Base-by-base conservation (phyloP, 1,140 invertebrate species). In the Drosophila jambulina region DNA sequence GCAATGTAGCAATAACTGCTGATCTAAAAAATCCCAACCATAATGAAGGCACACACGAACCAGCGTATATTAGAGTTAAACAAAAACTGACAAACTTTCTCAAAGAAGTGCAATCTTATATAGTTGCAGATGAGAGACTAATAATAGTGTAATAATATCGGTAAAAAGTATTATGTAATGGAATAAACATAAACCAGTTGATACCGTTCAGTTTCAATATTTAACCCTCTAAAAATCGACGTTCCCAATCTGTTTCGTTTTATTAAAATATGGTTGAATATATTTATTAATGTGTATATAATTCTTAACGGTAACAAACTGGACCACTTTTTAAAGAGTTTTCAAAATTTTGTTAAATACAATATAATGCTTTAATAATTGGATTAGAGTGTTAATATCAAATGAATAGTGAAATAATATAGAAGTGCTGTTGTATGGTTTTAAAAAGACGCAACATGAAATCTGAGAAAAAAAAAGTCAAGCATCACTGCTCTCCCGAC, bases 1-100 rank as follows among this genome's bases (percentile, higher is more conserved):
- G 27, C 42, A 32, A 59, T 49, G 56, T 68, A 75, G 70, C 76
- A 76, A 81, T 91, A 88, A 92, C 91, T 92, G 91, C 91, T 92
- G 91, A 91, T 92, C 91, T 91, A 92, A 92, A 92, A 92, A 92
- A 92, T 92, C 91, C 91, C 91, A 92, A 91, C 91, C 79, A 92
- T 91, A 91, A 92, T 91, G 77, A 72, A 76, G 75, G 90, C 78
- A 91, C 78, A 80, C 63, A 58, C 65, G 29, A 13, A 36, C 62
- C 32, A 23, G 38, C 36, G 42, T 59, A 34, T 48, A 48, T 25
- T 23, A 12, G n/a, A 48, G 32, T 45, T 57, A 1, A 36, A 36
- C 8, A 43, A 57, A 71, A 62, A 78, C 76, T 78, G 59, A 78
- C 67, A 40, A 62, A n/a, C 27, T 21, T 32, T 23, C 19, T 29